These are phyloP conservation scores for Girardia tigrina DNA, from an alignment of 2,888 invertebrate genomes.

Conservation along the genomic window DNA sequence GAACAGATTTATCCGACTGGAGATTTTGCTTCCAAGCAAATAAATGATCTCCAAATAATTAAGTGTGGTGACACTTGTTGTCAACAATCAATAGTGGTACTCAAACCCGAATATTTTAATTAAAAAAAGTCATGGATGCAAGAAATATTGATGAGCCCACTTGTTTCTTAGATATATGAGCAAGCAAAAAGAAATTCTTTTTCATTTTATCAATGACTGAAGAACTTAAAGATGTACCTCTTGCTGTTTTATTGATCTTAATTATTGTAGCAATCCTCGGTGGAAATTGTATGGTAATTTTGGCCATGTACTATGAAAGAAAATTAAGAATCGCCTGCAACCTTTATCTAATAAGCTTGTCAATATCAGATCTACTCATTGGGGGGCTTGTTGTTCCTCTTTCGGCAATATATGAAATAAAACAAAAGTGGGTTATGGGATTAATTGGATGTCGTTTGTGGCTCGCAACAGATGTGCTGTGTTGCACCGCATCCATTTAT, in stretches of 20 bases:
- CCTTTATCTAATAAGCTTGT: constrained; percentile 36
- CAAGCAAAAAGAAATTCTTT: background rate
- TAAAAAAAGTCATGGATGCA: no score
- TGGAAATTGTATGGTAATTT: constrained; percentile 36
- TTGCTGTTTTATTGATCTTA: constrained; percentile 29
- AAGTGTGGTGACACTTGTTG: no score
- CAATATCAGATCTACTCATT: constrained; percentile 34
- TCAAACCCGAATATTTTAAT: no score
- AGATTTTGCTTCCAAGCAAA: no score
- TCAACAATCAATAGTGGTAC: no score
- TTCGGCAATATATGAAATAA: constrained; percentile 36
- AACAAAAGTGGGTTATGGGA: constrained; percentile 35
- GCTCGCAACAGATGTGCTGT: constrained; percentile 36
- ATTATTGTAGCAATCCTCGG: constrained; percentile 31
- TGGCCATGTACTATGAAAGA: constrained; percentile 36
- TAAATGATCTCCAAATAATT: no score
- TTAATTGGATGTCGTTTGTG: constrained; percentile 34
- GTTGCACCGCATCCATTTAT: constrained; percentile 38
- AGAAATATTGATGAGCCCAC: no score
- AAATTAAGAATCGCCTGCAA: constrained; percentile 35
- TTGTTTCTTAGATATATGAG: no score
- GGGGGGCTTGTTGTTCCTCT: constrained; percentile 37
- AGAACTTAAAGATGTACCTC: constrained; percentile 21
- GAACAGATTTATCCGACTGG: no score
- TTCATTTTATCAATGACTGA: background rate